Evolutionary conservation across 1,140 invertebrate species (phyloP).

Genomic region (Drosophila pseudoananassae): DNA sequence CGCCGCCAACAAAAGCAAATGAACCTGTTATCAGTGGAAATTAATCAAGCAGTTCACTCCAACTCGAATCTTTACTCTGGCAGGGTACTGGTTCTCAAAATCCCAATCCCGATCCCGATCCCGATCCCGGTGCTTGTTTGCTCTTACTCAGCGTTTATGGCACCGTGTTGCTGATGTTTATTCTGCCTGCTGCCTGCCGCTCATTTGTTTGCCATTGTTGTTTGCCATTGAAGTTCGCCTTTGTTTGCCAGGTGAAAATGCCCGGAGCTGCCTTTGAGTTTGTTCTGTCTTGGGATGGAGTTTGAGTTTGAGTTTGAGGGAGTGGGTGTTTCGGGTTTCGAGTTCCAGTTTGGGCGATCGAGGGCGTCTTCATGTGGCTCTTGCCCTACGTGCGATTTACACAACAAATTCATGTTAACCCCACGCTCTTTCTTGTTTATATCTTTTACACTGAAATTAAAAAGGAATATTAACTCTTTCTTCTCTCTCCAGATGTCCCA

Average conservation of each 20-base stretch:
- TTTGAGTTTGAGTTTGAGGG: neutral
- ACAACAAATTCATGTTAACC: slow-evolving; percentile 71
- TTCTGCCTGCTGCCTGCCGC: slow-evolving; percentile 51
- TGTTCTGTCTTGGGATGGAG: neutral
- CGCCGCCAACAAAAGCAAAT: slow-evolving; percentile 81
- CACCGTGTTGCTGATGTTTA: slow-evolving; percentile 47
- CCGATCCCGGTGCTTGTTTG: slow-evolving; percentile 59
- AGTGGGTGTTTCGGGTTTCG: slow-evolving; percentile 24
- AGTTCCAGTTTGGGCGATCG: slow-evolving; percentile 6
- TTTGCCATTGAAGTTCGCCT: slow-evolving; percentile 75
- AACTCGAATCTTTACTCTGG: slow-evolving; percentile 26
- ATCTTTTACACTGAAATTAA: slow-evolving; percentile 7
- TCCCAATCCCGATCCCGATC: slow-evolving; percentile 19
- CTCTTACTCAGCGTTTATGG: slow-evolving; percentile 79
- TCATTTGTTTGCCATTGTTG: slow-evolving; percentile 81
- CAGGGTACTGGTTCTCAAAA: slow-evolving; percentile 7
- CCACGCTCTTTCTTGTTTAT: slow-evolving; percentile 7
- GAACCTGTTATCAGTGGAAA: slow-evolving; percentile 82
- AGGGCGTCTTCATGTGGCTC: slow-evolving; percentile 55
- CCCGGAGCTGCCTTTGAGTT: slow-evolving; percentile 4
- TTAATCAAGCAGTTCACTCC: slow-evolving; percentile 71
- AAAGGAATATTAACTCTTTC: neutral
- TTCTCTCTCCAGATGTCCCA: slow-evolving; percentile 32
- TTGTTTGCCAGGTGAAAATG: slow-evolving; percentile 79
- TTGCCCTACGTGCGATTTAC: slow-evolving; percentile 64